phyloP scores from a whole-genome alignment of 1,140 invertebrate genomes.

The Drosophila pseudoobscura region DNA sequence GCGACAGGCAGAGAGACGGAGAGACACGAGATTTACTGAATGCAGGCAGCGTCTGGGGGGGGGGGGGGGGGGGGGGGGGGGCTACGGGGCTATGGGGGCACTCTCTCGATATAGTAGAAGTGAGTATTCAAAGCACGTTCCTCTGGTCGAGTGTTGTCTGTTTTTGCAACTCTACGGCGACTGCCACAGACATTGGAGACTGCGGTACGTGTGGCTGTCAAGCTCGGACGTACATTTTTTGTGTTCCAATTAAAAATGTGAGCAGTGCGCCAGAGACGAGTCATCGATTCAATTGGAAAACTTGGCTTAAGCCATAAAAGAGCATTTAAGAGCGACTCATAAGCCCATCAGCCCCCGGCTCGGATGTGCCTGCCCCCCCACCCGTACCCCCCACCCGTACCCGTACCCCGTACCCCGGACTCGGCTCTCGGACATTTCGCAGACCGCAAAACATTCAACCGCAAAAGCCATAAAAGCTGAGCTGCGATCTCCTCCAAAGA shows the following conservation, averaged over 20 bases:
- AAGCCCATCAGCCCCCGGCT: slow-evolving; percentile 4
- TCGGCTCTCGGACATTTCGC: slow-evolving; percentile 47
- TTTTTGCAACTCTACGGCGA: slow-evolving; percentile 14
- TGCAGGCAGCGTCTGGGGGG: slow-evolving; percentile 27
- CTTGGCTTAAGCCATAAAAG: slow-evolving; percentile 59
- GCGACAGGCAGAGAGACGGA: slow-evolving; percentile 30
- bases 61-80: slow-evolving; percentile 3
- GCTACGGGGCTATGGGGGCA: no score
- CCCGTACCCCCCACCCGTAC: background rate
- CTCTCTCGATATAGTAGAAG: slow-evolving; percentile 1
- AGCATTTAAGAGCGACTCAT: slow-evolving; percentile 65
- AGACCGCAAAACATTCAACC: slow-evolving; percentile 53
- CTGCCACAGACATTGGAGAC: slow-evolving; percentile 40
- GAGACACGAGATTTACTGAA: slow-evolving; percentile 33
- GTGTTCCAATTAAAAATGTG: slow-evolving; percentile 70
- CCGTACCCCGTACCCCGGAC: background rate
- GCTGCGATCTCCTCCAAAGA: slow-evolving; percentile 31
- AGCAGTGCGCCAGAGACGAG: slow-evolving; percentile 33
- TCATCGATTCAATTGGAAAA: slow-evolving; percentile 65
- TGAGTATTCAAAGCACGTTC: slow-evolving; percentile 76
- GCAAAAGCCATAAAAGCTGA: slow-evolving; percentile 70
- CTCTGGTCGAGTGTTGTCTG: slow-evolving; percentile 47
- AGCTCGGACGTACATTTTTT: slow-evolving; percentile 57
- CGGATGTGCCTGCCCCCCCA: background rate
- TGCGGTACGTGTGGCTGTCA: slow-evolving; percentile 69